Conservation (phyloP, 64 coral and sea anemone genomes). For the Stylophora pistillata region DNA sequence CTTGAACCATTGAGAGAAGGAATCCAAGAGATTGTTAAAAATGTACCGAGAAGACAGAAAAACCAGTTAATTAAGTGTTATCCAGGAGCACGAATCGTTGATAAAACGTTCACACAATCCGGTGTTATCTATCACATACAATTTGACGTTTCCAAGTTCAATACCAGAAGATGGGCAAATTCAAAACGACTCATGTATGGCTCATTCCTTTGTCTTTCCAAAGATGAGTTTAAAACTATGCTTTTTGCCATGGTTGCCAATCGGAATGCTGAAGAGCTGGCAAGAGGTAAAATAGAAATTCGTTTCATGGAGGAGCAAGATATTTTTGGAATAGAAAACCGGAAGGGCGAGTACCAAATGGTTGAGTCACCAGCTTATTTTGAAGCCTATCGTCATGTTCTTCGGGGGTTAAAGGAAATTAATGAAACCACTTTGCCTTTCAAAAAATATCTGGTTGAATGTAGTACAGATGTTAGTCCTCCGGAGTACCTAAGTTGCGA, state of each 20-base stretch:
- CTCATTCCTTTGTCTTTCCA: conserved; percentile 72
- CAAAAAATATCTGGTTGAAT: background rate
- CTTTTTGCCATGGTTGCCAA: conserved; percentile 69
- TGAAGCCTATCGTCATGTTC: conserved; percentile 69
- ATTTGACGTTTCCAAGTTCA: conserved; percentile 59
- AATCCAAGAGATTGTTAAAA: conserved; percentile 33
- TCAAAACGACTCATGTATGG: conserved; percentile 46
- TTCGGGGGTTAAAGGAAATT: conserved; percentile 49
- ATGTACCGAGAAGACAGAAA: conserved; percentile 25
- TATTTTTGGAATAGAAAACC: conserved; percentile 26
- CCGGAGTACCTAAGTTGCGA: conserved; percentile 21
- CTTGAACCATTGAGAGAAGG: conserved; percentile 70
- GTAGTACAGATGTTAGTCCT: conserved; percentile 10
- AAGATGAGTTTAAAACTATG: conserved; percentile 64
- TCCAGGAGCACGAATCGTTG: conserved; percentile 15
- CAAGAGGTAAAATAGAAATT: background rate
- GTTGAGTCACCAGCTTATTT: conserved; percentile 44
- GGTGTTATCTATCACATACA: conserved; percentile 51
- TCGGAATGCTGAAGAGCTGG: conserved; percentile 15
- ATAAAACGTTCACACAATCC: conserved; percentile 42
- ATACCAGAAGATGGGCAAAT: conserved; percentile 10
- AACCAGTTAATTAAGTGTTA: conserved; percentile 68
- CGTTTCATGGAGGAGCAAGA: conserved; percentile 17
- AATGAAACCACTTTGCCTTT: conserved; percentile 63
- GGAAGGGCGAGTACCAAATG: conserved; percentile 18